Evolutionary conservation across 2,113 vertebrate genomes (phyloP).

Genomic region (Xenopus tropicalis): UCB_Xtro_10.0 CM004443.2:125129501-125130000

Average conservation of each 20-base stretch:
- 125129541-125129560: no score
- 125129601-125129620: no score
- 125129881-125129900: constrained; percentile 10
- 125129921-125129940: constrained; percentile 18
- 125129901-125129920: constrained; percentile 12
- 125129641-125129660: constrained; percentile 46
- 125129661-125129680: neutral
- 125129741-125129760: neutral
- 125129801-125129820: neutral
- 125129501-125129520: no score
- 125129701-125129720: neutral
- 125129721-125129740: neutral
- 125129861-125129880: constrained; percentile 9
- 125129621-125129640: constrained; percentile 46
- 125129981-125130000: no score
- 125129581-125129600: no score
- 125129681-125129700: no score
- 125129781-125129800: neutral
- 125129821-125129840: neutral
- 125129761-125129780: neutral
- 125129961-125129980: neutral
- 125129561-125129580: no score
- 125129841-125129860: constrained; percentile 18
- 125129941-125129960: constrained; percentile 11
- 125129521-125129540: no score